Conservation (phyloP, 1,140 invertebrate genomes). For the Drosophila micromelanica region DNA sequence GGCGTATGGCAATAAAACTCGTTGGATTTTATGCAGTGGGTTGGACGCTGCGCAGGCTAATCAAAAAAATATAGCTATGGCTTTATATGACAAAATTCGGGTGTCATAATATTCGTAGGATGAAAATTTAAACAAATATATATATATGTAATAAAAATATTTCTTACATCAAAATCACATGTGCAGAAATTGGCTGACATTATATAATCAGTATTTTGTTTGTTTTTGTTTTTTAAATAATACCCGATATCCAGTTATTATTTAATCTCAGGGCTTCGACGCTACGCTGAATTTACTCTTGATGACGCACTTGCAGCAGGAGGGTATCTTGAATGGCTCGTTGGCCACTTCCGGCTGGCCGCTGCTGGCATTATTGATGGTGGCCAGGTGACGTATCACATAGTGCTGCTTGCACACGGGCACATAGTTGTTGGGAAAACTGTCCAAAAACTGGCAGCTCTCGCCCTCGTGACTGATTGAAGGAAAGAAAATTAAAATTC, state of each 20-base stretch:
- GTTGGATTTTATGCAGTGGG: slow-evolving; percentile 71
- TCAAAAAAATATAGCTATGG: slow-evolving; percentile 42
- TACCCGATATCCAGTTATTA: background rate
- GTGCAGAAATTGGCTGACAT: slow-evolving; percentile 25
- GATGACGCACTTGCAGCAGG: slow-evolving; percentile 87
- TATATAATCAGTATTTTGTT: background rate
- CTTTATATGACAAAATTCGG: background rate
- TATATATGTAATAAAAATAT: background rate
- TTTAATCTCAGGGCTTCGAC: slow-evolving; percentile 14
- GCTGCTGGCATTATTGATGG: slow-evolving; percentile 42
- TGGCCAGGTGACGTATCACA: slow-evolving; percentile 69
- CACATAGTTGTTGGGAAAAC: slow-evolving; percentile 85
- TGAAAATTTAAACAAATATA: background rate
- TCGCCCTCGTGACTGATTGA: slow-evolving; percentile 38
- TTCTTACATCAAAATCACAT: slow-evolving; percentile 71
- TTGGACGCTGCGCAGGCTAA: slow-evolving; percentile 62
- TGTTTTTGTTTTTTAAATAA: background rate
- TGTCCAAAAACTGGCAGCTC: slow-evolving; percentile 77
- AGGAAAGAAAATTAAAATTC: background rate
- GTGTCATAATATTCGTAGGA: background rate
- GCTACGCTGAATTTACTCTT: slow-evolving; percentile 52
- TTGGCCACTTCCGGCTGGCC: slow-evolving; percentile 52
- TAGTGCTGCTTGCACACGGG: slow-evolving; percentile 88
- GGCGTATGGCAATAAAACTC: slow-evolving; percentile 62
- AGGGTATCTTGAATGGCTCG: slow-evolving; percentile 86